phyloP scores from a whole-genome alignment of 2,113 vertebrate species.

The Tragelaphus scriptus region DNA sequence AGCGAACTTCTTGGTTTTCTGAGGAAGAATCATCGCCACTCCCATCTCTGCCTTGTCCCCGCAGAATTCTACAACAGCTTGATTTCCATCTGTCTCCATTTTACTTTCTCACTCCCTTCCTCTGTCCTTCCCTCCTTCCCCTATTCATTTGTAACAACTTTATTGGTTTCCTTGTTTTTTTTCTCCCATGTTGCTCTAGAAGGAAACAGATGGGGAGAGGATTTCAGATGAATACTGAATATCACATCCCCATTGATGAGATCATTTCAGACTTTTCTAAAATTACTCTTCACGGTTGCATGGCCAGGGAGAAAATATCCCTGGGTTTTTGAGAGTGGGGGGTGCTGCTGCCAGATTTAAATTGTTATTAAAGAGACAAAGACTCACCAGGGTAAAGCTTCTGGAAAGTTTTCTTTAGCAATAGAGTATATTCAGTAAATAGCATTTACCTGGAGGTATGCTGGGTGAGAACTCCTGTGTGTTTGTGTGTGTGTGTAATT shows the following conservation, averaged over 20 bases:
- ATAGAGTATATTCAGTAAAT: not conserved
- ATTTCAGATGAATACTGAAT: constrained; percentile 55
- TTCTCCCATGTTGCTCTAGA: constrained; percentile 22
- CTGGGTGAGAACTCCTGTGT: not conserved
- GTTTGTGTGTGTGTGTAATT: not conserved
- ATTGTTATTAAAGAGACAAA: constrained; percentile 47
- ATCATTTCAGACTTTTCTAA: constrained; percentile 69
- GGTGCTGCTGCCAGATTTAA: not conserved
- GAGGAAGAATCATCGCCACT: not conserved
- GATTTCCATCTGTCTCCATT: not conserved
- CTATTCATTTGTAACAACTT: constrained; percentile 4
- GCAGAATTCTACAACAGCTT: not conserved
- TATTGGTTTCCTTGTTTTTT: not conserved
- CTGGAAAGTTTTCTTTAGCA: not conserved
- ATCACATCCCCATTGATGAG: constrained; percentile 58
- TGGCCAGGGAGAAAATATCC: constrained; percentile 56
- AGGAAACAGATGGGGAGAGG: constrained; percentile 65
- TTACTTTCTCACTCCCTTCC: not conserved
- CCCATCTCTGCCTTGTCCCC: not conserved
- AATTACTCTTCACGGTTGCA: constrained; percentile 46
- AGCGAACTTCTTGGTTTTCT: not conserved
- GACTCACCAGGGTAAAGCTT: not conserved
- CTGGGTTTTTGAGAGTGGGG: not conserved
- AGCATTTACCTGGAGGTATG: not conserved
- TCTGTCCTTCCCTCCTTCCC: not conserved